A percentile compares a stretch with the other conserved stretches of the same genome.
These are phyloP conservation scores for Bhutanitis thaidina DNA, from an alignment of 2,888 invertebrate species.

Conservation along the genomic window DNA sequence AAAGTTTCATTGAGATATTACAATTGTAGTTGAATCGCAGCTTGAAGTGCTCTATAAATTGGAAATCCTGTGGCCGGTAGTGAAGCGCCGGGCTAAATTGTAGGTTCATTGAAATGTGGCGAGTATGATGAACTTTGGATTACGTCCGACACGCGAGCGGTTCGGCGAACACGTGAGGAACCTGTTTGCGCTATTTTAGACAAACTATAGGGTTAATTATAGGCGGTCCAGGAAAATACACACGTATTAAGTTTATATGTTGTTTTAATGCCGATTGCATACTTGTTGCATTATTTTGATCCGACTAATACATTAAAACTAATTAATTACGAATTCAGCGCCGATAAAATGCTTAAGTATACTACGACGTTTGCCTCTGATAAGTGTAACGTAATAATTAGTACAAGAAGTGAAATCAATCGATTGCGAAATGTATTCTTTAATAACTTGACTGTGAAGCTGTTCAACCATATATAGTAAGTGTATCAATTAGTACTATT, in stretches of 20 bases:
- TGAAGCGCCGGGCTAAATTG: slow-evolving; percentile 25
- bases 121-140: slow-evolving; percentile 58
- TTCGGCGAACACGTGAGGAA: slow-evolving; percentile 43
- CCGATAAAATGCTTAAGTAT: background rate
- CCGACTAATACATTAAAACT: background rate
- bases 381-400: slow-evolving; percentile 8
- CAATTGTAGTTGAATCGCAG: too few relatives aligned
- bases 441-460: slow-evolving; percentile 32
- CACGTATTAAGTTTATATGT: background rate
- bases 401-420: slow-evolving; percentile 17
- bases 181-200: slow-evolving; percentile 49
- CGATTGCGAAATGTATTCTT: slow-evolving; percentile 24
- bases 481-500: slow-evolving; percentile 33
- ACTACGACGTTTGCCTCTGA: background rate
- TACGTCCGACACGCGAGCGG: slow-evolving; percentile 43
- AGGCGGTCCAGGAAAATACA: background rate
- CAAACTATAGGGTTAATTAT: slow-evolving; percentile 24
- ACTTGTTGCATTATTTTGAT: background rate
- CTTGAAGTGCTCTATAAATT: too few relatives aligned
- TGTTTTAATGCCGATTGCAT: slow-evolving; percentile 3
- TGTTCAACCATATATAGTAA: slow-evolving; percentile 36
- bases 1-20: too few relatives aligned
- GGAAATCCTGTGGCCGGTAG: background rate
- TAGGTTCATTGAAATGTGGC: slow-evolving; percentile 57
- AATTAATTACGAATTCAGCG: slow-evolving; percentile 3